phyloP scores from a whole-genome alignment of 2,113 vertebrate genomes.

The Saguinus imperator region DNA sequence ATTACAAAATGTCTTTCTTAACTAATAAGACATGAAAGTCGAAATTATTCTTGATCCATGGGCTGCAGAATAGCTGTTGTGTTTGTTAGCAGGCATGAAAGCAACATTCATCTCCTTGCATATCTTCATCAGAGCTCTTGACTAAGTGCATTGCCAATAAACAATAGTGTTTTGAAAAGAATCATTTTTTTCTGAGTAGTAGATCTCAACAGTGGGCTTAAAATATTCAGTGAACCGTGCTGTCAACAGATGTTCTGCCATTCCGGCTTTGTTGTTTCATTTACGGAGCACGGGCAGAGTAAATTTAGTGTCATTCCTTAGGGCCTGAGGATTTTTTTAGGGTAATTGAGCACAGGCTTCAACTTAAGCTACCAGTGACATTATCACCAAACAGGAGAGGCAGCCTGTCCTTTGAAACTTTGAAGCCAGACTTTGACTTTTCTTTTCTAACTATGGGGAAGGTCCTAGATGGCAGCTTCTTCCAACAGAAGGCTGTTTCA shows the following conservation, averaged over 20 bases:
- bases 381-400: background rate
- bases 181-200: background rate
- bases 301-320: background rate
- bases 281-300: background rate
- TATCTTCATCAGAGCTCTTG: background rate
- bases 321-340: background rate
- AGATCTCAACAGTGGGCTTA: background rate
- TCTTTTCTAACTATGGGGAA: background rate
- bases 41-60: background rate
- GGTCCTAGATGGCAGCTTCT: background rate
- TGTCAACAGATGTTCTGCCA: background rate
- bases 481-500: background rate
- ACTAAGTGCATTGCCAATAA: background rate
- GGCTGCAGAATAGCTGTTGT: background rate
- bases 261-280: background rate
- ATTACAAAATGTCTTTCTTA: background rate
- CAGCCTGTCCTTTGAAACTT: background rate
- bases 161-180: background rate
- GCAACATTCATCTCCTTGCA: background rate
- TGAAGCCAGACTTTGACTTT: background rate
- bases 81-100: background rate
- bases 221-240: background rate
- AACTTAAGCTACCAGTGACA: background rate
- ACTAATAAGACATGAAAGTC: background rate
- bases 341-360: background rate